Percentiles rank a stretch among this genome's conserved stretches.
phyloP scores from a whole-genome alignment of 2,797 vertebrate species.

The Mus minutoides region DNA sequence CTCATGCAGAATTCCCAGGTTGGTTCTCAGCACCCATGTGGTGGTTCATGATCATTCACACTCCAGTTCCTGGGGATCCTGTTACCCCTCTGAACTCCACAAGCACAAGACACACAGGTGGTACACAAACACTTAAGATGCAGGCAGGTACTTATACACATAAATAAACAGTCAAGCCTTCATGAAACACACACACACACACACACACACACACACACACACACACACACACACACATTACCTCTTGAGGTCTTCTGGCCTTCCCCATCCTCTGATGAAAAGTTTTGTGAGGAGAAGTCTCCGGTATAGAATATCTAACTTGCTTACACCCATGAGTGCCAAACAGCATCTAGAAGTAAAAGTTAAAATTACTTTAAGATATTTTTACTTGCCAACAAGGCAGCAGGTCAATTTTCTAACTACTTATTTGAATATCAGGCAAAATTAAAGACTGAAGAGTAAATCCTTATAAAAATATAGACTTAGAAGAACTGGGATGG shows the following conservation, averaged over 20 bases:
- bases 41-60: not conserved
- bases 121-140: not conserved
- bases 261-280: constrained; percentile 99
- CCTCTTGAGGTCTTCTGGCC: constrained; percentile 97
- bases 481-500: not conserved
- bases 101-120: not conserved
- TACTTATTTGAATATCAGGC: constrained; percentile 34
- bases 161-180: not conserved
- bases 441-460: constrained; percentile 25
- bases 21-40: not conserved
- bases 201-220: not conserved
- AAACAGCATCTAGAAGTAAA: constrained; percentile 88
- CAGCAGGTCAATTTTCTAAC: constrained; percentile 18
- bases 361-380: constrained; percentile 48
- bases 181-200: not conserved
- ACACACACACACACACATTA: constrained; percentile 70
- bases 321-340: constrained; percentile 96
- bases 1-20: not conserved
- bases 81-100: not conserved
- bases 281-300: constrained; percentile 97
- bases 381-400: constrained; percentile 33
- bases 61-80: not conserved
- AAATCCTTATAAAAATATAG: constrained; percentile 14
- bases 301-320: constrained; percentile 97
- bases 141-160: not conserved